A percentile compares a stretch with the other conserved stretches of the same genome.
Evolutionary conservation across 2,888 invertebrate genomes (phyloP).

Genomic region (Papilio demoleus): DNA sequence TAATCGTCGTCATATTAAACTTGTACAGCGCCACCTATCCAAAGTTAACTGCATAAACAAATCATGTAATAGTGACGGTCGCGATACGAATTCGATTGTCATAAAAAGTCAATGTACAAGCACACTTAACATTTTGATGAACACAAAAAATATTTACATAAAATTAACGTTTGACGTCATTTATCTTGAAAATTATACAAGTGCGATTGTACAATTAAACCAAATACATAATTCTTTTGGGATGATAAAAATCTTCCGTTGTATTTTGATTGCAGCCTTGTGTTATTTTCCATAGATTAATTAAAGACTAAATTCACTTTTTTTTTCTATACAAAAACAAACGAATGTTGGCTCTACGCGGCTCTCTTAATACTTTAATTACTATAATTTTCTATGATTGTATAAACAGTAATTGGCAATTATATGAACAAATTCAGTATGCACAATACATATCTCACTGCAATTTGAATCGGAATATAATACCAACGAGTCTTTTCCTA

Average conservation of each 20-base stretch:
- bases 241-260: no score
- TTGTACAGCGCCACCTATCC: no score
- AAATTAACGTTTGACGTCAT: neutral
- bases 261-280: no score
- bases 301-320: neutral
- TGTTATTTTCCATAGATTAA: neutral
- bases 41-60: no score
- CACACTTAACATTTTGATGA: neutral
- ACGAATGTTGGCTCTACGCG: neutral
- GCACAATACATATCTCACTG: neutral
- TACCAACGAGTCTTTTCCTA: neutral
- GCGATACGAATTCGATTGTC: no score
- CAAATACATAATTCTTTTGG: no score
- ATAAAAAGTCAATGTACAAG: no score
- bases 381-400: conserved; percentile 10
- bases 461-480: neutral
- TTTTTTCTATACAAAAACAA: neutral
- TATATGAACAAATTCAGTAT: neutral
- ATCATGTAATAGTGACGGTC: no score
- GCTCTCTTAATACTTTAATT: neutral
- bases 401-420: neutral
- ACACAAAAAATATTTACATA: neutral
- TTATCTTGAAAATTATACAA: neutral
- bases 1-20: no score
- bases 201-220: no score